Evolutionary conservation across 1,140 invertebrate genomes (phyloP).

Genomic region (Orussus abietinus): DNA sequence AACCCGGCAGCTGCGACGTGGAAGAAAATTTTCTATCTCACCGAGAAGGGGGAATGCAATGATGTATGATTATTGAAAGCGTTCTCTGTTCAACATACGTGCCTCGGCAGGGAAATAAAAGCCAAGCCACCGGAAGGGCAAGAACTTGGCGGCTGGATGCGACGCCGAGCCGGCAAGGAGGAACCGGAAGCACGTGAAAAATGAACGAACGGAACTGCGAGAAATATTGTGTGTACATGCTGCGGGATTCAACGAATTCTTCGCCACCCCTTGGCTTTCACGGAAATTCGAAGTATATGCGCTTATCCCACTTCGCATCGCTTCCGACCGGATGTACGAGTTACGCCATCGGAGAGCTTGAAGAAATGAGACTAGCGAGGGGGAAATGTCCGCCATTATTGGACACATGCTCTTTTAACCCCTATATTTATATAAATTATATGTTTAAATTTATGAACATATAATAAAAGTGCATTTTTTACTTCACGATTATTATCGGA

Average conservation of each 20-base stretch:
- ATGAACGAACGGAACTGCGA: slow-evolving; percentile 8
- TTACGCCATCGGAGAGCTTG: too few relatives aligned
- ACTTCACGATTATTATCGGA: too few relatives aligned
- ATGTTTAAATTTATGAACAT: too few relatives aligned
- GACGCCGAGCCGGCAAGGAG: not conserved
- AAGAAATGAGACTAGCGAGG: too few relatives aligned
- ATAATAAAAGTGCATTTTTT: too few relatives aligned
- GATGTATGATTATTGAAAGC: slow-evolving; percentile 29
- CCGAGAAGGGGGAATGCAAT: slow-evolving; percentile 16
- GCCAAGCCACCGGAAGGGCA: not conserved
- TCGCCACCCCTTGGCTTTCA: slow-evolving; percentile 2
- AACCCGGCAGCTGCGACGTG: not conserved
- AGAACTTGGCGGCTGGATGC: not conserved
- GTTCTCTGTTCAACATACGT: slow-evolving; percentile 14
- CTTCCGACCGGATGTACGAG: too few relatives aligned
- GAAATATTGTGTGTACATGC: slow-evolving; percentile 20
- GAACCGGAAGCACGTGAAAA: slow-evolving; percentile 4
- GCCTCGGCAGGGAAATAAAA: slow-evolving; percentile 14
- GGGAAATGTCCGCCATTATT: too few relatives aligned
- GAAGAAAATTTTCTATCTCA: slow-evolving; percentile 18
- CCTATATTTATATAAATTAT: too few relatives aligned
- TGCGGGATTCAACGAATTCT: slow-evolving; percentile 11
- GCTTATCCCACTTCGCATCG: too few relatives aligned
- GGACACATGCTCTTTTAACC: too few relatives aligned
- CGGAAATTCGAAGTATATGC: too few relatives aligned